Conservation (phyloP, 2,113 vertebrate genomes). For the Acrocephalus kingi region DNA sequence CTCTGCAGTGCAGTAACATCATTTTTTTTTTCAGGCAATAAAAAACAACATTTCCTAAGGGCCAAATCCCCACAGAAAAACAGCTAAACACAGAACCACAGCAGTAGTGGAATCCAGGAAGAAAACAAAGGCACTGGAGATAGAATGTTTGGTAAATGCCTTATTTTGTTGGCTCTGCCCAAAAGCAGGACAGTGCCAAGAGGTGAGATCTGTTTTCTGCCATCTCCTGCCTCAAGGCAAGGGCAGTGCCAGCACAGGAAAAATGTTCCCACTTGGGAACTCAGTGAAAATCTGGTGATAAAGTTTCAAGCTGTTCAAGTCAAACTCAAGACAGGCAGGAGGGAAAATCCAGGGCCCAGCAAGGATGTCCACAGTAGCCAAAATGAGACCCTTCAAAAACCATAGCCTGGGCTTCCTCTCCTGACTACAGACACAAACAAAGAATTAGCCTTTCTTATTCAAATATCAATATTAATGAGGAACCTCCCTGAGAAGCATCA, state of each 20-base stretch:
- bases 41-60: not conserved
- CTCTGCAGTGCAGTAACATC: not conserved
- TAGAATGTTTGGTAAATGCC: not conserved
- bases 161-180: not conserved
- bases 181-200: not conserved
- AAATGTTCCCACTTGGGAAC: not conserved
- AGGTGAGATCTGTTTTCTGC: not conserved
- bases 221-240: not conserved
- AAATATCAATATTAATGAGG: not conserved
- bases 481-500: not conserved
- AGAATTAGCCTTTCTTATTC: not conserved
- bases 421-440: not conserved
- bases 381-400: not conserved
- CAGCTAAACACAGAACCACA: not conserved
- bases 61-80: not conserved
- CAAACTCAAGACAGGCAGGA: not conserved
- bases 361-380: not conserved
- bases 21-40: not conserved
- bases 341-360: not conserved
- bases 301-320: not conserved
- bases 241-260: not conserved
- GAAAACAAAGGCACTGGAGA: not conserved
- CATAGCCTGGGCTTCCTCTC: not conserved
- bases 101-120: accelerated
- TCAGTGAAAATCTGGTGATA: accelerated